Percentiles rank a stretch among this genome's conserved stretches.
phyloP scores from a whole-genome alignment of 1,140 invertebrate genomes.

The Cydia strobilella region DNA sequence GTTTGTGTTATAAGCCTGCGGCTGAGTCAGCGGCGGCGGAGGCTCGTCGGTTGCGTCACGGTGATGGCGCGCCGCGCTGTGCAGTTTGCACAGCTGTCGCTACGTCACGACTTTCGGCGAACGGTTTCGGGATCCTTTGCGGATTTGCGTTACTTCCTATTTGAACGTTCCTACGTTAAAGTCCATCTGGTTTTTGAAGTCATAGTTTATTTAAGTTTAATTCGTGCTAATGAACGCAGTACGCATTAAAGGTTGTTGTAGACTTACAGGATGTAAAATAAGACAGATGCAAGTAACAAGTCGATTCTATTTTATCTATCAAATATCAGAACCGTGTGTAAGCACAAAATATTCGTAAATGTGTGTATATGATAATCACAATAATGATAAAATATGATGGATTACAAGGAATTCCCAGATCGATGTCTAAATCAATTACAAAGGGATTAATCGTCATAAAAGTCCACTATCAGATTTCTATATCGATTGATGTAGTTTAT shows the following conservation, averaged over 20 bases:
- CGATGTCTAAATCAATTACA: conserved; percentile 1
- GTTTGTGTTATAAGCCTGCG: conserved; percentile 64
- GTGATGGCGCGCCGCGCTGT: conserved; percentile 51
- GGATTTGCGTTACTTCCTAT: conserved; percentile 5
- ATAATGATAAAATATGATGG: not conserved
- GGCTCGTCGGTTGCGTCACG: conserved; percentile 42
- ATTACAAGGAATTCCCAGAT: conserved; percentile 12
- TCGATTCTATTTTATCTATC: not conserved
- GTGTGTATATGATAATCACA: not conserved
- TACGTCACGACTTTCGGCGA: conserved; percentile 41
- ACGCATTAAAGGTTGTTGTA: too few relatives aligned
- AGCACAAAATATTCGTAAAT: not conserved
- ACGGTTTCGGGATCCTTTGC: conserved; percentile 7
- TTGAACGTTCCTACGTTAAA: not conserved
- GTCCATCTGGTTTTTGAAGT: not conserved
- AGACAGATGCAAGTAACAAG: too few relatives aligned
- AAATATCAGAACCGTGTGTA: not conserved
- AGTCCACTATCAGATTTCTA: not conserved
- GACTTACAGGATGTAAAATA: too few relatives aligned
- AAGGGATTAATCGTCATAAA: not conserved
- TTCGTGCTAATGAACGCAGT: too few relatives aligned
- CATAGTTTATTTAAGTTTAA: too few relatives aligned
- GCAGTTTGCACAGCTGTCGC: conserved; percentile 53
- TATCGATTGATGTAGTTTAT: not conserved
- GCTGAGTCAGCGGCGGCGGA: conserved; percentile 58